Percentiles rank a stretch among this genome's conserved stretches.
phyloP scores from a whole-genome alignment of 2,888 invertebrate genomes.

The Aleiodes alternator region DNA sequence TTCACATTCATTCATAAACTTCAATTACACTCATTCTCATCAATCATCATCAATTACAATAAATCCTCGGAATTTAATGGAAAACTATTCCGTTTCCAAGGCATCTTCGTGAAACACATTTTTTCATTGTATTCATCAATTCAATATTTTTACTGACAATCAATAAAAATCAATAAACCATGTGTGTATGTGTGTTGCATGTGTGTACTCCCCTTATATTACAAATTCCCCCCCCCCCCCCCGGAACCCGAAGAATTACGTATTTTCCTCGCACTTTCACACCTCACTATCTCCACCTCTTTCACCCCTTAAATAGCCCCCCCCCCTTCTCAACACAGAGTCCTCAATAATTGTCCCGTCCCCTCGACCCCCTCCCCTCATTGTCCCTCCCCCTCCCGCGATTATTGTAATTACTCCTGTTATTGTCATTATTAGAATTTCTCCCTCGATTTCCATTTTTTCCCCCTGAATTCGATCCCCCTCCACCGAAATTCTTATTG shows the following conservation, averaged over 20 bases:
- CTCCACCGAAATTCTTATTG: constrained; percentile 58
- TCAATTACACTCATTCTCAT: constrained; percentile 7
- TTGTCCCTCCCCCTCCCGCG: constrained; percentile 68
- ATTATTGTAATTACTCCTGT: constrained; percentile 62
- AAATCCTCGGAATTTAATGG: constrained; percentile 22
- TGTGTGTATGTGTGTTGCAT: background rate
- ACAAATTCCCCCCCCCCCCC: background rate
- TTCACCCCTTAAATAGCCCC: too few relatives aligned
- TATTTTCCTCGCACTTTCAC: too few relatives aligned
- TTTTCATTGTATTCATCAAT: constrained; percentile 1
- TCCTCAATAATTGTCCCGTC: constrained; percentile 66
- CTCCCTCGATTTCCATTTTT: constrained; percentile 51
- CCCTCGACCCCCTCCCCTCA: constrained; percentile 62
- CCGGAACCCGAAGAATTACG: background rate
- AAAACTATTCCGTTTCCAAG: constrained; percentile 7
- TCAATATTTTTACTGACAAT: constrained; percentile 23
- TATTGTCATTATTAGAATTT: constrained; percentile 9
- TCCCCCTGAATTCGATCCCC: constrained; percentile 50
- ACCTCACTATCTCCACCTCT: too few relatives aligned
- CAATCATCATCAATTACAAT: background rate
- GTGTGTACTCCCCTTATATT: constrained; percentile 10
- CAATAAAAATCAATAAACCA: constrained; percentile 19
- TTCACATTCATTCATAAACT: constrained; percentile 18
- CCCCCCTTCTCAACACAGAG: too few relatives aligned
- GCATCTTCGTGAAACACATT: constrained; percentile 38